Percentiles rank a stretch among this genome's conserved stretches.
Conservation (phyloP, 2,888 invertebrate genomes). For the Laspeyria flexula region DNA sequence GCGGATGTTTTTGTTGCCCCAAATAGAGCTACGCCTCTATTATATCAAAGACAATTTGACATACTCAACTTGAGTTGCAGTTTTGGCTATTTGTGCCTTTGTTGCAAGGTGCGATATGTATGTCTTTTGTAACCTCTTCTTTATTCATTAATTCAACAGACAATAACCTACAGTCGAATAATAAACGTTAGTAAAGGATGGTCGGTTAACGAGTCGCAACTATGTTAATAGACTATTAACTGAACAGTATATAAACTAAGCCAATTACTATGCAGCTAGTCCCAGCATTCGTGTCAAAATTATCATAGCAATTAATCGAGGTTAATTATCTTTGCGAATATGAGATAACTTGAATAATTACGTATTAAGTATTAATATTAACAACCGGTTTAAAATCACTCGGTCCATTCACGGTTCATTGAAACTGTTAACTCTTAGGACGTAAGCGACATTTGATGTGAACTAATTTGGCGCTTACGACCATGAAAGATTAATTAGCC, state of each 20-base stretch:
- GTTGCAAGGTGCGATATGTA: too few relatives aligned
- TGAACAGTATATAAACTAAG: not conserved
- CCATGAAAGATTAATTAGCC: not conserved
- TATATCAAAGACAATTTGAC: too few relatives aligned
- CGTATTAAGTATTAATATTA: not conserved
- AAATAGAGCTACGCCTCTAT: too few relatives aligned
- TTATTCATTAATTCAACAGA: too few relatives aligned
- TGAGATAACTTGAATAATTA: constrained; percentile 25
- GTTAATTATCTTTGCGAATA: constrained; percentile 20
- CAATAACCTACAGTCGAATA: too few relatives aligned
- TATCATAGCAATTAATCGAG: constrained; percentile 12
- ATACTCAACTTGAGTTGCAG: too few relatives aligned
- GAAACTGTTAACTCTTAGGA: not conserved
- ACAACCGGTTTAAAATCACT: constrained; percentile 10
- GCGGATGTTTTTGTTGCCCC: too few relatives aligned
- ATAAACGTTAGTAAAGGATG: too few relatives aligned
- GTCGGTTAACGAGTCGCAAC: not conserved
- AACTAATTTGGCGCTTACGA: not conserved
- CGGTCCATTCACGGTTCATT: constrained; percentile 3
- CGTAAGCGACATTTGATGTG: not conserved
- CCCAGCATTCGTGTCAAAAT: constrained; percentile 3
- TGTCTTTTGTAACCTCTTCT: too few relatives aligned
- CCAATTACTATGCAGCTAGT: not conserved
- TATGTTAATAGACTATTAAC: not conserved
- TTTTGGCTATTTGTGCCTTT: too few relatives aligned